A percentile compares a stretch with the other conserved stretches of the same genome.
Conservation (phyloP, 2,113 vertebrate genomes). For the Psittacara wagleri region DNA sequence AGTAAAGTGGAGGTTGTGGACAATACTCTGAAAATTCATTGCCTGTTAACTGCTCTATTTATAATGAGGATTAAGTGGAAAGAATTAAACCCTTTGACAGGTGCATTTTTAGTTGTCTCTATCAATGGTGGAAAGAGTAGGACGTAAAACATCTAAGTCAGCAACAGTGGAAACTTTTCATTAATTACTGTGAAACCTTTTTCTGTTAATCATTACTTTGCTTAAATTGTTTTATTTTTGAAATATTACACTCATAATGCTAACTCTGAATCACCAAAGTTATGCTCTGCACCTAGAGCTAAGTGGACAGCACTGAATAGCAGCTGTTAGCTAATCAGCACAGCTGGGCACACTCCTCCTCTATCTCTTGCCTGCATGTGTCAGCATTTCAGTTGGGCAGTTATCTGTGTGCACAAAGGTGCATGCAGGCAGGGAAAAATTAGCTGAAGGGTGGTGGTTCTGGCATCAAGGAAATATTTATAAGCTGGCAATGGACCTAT, state of each 20-base stretch:
- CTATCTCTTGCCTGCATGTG: background rate
- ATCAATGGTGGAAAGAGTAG: background rate
- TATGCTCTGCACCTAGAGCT: background rate
- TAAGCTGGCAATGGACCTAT: background rate
- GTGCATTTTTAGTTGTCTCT: background rate
- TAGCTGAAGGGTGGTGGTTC: background rate
- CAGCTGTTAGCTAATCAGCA: background rate
- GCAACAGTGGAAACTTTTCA: background rate
- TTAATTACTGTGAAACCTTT: background rate
- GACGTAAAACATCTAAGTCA: background rate
- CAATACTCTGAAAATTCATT: background rate
- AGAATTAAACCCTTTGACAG: background rate
- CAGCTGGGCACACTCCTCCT: rapidly evolving
- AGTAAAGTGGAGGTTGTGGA: background rate
- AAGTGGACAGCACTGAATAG: rapidly evolving
- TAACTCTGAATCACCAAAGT: background rate
- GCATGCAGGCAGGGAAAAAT: background rate
- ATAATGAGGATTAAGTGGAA: background rate
- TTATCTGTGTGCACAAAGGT: background rate
- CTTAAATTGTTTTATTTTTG: background rate
- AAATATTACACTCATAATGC: background rate
- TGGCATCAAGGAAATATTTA: background rate
- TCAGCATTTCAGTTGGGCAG: background rate
- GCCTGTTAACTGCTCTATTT: background rate
- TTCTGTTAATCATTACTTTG: background rate